Percentiles rank a stretch among this genome's conserved stretches.
These are phyloP conservation scores for Acleris literana DNA, from an alignment of 2,888 invertebrate genomes.

Conservation along the genomic window DNA sequence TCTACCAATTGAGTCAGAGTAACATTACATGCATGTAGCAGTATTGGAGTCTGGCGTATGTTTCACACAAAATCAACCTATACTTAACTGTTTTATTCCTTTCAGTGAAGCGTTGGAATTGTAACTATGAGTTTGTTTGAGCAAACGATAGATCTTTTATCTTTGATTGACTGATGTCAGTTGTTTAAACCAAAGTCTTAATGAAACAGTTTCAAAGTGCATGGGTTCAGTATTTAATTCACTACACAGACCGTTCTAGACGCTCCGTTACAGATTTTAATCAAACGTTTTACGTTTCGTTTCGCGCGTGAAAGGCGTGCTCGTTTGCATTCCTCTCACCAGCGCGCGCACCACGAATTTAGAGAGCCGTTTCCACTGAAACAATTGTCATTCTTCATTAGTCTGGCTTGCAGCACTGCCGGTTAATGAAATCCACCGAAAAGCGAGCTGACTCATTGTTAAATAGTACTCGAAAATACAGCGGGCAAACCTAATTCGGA, in stretches of 20 bases:
- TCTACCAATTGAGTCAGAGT: too few relatives aligned
- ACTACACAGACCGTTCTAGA: background rate
- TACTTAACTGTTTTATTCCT: too few relatives aligned
- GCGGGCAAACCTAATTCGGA: background rate
- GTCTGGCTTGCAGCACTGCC: constrained; percentile 37
- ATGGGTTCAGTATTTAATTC: too few relatives aligned
- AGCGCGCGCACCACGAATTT: constrained; percentile 53
- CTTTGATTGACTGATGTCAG: too few relatives aligned
- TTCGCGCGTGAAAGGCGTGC: constrained; percentile 59
- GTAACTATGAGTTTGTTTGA: too few relatives aligned
- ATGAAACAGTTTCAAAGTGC: too few relatives aligned
- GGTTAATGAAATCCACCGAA: background rate
- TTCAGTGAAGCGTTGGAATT: too few relatives aligned
- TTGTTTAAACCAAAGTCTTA: too few relatives aligned
- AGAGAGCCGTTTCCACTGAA: constrained; percentile 61
- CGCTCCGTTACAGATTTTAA: constrained; percentile 40
- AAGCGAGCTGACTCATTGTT: background rate
- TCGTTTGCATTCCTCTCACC: constrained; percentile 75
- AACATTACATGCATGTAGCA: too few relatives aligned
- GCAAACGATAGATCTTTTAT: too few relatives aligned
- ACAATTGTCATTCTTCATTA: constrained; percentile 72
- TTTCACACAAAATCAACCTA: too few relatives aligned
- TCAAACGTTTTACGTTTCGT: constrained; percentile 41
- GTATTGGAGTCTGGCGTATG: too few relatives aligned
- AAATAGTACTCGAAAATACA: background rate